Evolutionary conservation across 2,113 vertebrate species (phyloP).

Genomic region (Anser brachyrhynchus): DNA sequence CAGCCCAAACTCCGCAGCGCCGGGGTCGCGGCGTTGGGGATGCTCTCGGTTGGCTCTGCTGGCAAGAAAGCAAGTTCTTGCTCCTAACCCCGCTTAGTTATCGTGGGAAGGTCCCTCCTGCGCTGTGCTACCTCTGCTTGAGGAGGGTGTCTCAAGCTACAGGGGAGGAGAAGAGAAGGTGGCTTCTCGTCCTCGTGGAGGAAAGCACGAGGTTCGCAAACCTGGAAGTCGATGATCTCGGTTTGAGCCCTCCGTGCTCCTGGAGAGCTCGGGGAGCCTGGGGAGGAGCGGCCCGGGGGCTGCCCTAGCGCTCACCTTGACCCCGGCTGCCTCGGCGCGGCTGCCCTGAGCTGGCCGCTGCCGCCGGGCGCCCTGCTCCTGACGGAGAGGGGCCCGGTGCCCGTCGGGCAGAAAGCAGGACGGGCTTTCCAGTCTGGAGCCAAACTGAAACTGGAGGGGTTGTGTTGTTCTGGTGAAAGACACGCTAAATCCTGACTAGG

Average conservation of each 20-base stretch:
- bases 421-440: not conserved
- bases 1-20: not conserved
- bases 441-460: not conserved
- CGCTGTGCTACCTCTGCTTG: fast-evolving
- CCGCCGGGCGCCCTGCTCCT: not conserved
- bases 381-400: not conserved
- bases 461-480: not conserved
- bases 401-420: not conserved
- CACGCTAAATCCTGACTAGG: not conserved
- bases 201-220: not conserved
- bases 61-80: not conserved
- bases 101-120: not conserved
- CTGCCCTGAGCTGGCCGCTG: not conserved
- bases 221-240: not conserved
- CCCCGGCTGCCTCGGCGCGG: not conserved
- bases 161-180: not conserved
- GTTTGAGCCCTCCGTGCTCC: not conserved
- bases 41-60: not conserved
- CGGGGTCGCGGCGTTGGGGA: not conserved
- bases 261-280: fast-evolving
- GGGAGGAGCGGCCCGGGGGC: not conserved
- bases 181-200: not conserved
- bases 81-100: not conserved
- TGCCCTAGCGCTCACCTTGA: constrained; percentile 2
- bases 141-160: not conserved